Percentiles rank a stretch among this genome's conserved stretches.
Conservation (phyloP, 2,797 vertebrate genomes). For the Ctenochaetus hawaiiensis region DNA sequence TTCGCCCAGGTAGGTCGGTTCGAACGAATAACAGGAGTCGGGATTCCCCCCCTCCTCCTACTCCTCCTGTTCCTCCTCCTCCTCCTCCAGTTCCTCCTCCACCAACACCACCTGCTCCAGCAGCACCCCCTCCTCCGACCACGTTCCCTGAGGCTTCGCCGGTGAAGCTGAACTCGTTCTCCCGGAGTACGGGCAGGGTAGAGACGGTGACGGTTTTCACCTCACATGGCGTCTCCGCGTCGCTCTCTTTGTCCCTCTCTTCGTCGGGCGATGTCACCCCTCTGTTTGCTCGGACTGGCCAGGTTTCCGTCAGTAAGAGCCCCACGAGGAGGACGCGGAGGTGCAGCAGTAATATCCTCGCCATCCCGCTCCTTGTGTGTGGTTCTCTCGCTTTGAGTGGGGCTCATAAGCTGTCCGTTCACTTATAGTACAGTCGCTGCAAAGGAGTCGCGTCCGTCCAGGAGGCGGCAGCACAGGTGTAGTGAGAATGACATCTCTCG, state of each 20-base stretch:
- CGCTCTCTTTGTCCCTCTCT: slow-evolving; percentile 73
- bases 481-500: slow-evolving; percentile 57
- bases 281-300: slow-evolving; percentile 55
- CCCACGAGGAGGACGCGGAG: slow-evolving; percentile 75
- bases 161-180: slow-evolving; percentile 96
- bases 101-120: slow-evolving; percentile 45
- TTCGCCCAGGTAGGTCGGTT: slow-evolving; percentile 94
- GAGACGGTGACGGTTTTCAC: slow-evolving; percentile 96
- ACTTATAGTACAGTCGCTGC: slow-evolving; percentile 84
- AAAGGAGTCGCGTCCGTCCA: slow-evolving; percentile 83
- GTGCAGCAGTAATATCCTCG: slow-evolving; percentile 70
- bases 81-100: slow-evolving; percentile 76
- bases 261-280: slow-evolving; percentile 73
- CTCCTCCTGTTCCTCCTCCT: slow-evolving; percentile 80
- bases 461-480: slow-evolving; percentile 90
- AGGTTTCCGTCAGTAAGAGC: slow-evolving; percentile 65
- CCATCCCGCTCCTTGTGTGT: slow-evolving; percentile 82
- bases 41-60: slow-evolving; percentile 88
- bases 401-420: slow-evolving; percentile 80
- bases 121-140: slow-evolving; percentile 63
- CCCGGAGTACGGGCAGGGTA: slow-evolving; percentile 94
- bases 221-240: slow-evolving; percentile 89
- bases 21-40: slow-evolving; percentile 94
- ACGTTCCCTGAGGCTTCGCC: slow-evolving; percentile 87
- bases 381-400: slow-evolving; percentile 80